A percentile compares a stretch with the other conserved stretches of the same genome.
Conservation (phyloP, 1,140 invertebrate genomes). For the Heliconius eleuchia region DNA sequence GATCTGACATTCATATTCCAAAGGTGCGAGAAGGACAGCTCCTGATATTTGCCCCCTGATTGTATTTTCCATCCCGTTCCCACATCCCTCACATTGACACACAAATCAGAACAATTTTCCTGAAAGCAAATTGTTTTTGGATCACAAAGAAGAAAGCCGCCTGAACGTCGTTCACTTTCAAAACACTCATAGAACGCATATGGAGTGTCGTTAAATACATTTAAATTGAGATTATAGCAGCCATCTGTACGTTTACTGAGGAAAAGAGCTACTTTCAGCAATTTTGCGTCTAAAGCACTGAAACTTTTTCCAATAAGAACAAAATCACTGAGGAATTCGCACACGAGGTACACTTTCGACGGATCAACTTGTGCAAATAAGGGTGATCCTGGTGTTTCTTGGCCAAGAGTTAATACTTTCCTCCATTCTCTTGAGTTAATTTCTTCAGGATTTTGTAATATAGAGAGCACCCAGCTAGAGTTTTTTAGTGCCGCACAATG, state of each 20-base stretch:
- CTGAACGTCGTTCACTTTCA: slow-evolving; percentile 89
- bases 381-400: slow-evolving; percentile 97
- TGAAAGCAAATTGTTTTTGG: slow-evolving; percentile 93
- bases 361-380: slow-evolving; percentile 95
- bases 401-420: slow-evolving; percentile 92
- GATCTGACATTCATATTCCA: slow-evolving; percentile 91
- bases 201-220: slow-evolving; percentile 95
- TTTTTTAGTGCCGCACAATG: slow-evolving; percentile 90
- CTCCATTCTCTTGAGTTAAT: slow-evolving; percentile 84
- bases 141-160: slow-evolving; percentile 93
- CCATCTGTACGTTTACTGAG: slow-evolving; percentile 85
- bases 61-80: slow-evolving; percentile 91
- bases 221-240: slow-evolving; percentile 76
- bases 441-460: slow-evolving; percentile 85
- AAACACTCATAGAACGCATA: slow-evolving; percentile 92
- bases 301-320: slow-evolving; percentile 91
- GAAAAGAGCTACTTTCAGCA: slow-evolving; percentile 92
- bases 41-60: slow-evolving; percentile 92
- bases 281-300: slow-evolving; percentile 86
- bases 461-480: slow-evolving; percentile 90
- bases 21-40: slow-evolving; percentile 93
- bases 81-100: slow-evolving; percentile 83
- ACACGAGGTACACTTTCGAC: slow-evolving; percentile 92
- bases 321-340: slow-evolving; percentile 92
- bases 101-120: slow-evolving; percentile 93